Conservation (phyloP, 2,888 invertebrate species). For the Orthonychiurus folsomi region DNA sequence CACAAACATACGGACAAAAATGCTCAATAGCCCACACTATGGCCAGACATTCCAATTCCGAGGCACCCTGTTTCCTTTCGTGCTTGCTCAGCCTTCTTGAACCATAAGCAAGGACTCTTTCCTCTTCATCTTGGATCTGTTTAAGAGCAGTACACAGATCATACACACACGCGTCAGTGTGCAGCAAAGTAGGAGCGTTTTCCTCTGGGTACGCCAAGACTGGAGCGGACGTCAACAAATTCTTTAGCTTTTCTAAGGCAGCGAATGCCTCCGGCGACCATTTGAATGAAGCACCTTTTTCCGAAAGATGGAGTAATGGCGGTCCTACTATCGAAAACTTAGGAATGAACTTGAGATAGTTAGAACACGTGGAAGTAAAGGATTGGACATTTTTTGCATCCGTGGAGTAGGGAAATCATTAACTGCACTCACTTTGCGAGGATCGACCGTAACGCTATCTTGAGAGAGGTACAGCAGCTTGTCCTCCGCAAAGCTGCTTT, state of each 20-base stretch:
- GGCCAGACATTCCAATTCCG: constrained; percentile 42
- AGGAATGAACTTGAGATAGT: neutral
- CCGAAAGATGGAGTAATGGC: neutral
- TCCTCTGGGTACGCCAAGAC: constrained; percentile 21
- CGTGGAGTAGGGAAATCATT: neutral
- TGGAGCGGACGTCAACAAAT: constrained; percentile 8
- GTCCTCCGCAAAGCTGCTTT: neutral
- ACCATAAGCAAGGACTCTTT: neutral
- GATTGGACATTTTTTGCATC: neutral
- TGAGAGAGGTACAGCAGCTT: neutral
- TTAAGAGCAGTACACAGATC: constrained; percentile 1
- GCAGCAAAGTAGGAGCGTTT: neutral
- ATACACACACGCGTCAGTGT: constrained; percentile 19
- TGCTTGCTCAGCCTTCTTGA: neutral
- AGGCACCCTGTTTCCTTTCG: neutral
- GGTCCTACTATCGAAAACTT: neutral
- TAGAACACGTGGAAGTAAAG: neutral
- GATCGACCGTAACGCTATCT: neutral
- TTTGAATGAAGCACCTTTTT: neutral
- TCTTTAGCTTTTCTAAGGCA: constrained; percentile 16
- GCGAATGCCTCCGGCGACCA: neutral
- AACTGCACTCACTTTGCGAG: neutral
- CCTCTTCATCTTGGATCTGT: constrained; percentile 4
- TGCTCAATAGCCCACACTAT: constrained; percentile 41
- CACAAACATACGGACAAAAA: constrained; percentile 43